A percentile compares a stretch with the other conserved stretches of the same genome.
Conservation (phyloP, 2,888 invertebrate genomes). For the Heliconius erato region DNA sequence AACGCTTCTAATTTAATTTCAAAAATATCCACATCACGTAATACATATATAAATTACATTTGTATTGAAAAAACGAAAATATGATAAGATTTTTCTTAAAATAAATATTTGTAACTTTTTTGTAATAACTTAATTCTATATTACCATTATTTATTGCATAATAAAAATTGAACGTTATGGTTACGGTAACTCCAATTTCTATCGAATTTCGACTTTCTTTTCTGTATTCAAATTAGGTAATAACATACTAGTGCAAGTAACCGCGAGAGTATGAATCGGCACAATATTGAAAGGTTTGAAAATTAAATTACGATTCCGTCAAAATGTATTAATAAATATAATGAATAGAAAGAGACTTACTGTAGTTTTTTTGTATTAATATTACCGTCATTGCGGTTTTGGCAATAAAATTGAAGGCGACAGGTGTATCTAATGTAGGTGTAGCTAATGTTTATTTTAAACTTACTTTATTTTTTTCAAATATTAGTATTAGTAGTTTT, state of each 20-base stretch:
- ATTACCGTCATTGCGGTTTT: too few relatives aligned
- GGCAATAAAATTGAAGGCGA: too few relatives aligned
- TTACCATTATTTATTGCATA: constrained; percentile 4
- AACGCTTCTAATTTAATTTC: background rate
- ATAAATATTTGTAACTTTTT: background rate
- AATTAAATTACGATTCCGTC: background rate
- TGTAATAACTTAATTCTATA: background rate
- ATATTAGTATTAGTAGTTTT: too few relatives aligned
- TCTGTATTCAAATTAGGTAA: constrained; percentile 36
- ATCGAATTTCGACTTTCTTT: constrained; percentile 38
- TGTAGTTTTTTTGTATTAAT: background rate
- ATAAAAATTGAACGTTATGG: constrained; percentile 14
- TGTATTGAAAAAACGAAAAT: background rate
- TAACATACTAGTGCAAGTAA: constrained; percentile 31
- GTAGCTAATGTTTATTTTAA: too few relatives aligned
- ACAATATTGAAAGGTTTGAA: constrained; percentile 8
- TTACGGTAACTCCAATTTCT: constrained; percentile 27
- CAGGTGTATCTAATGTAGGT: too few relatives aligned
- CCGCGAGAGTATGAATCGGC: constrained; percentile 27
- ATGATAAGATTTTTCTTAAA: background rate
- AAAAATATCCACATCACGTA: background rate
- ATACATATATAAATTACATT: background rate
- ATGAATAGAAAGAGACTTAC: background rate
- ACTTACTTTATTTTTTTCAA: too few relatives aligned
- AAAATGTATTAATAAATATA: background rate